Conservation (phyloP, 2,113 vertebrate genomes). For the Hypocryptadius cinnamomeus region DNA sequence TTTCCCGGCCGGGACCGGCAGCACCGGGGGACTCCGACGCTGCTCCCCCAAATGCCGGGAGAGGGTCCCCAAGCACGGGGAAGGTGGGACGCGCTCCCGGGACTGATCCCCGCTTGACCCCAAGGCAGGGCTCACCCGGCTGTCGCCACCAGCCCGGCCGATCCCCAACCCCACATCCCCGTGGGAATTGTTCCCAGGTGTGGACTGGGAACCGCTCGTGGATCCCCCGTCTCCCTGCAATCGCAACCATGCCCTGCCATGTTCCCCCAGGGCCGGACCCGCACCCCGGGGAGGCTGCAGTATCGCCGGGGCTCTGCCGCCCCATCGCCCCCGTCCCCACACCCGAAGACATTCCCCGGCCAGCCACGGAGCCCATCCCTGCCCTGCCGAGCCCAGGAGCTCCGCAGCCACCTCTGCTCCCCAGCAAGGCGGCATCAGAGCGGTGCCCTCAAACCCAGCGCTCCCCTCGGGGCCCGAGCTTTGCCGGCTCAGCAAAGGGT, state of each 20-base stretch:
- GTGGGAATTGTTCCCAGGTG: not conserved
- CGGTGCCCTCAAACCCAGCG: not conserved
- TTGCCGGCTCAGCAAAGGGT: conserved; percentile 32
- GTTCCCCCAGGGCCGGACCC: not conserved
- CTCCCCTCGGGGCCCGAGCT: not conserved
- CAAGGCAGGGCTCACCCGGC: not conserved
- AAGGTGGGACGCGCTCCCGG: rapidly evolving
- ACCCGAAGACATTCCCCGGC: not conserved
- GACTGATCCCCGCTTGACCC: too few species aligned
- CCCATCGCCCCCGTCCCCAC: not conserved
- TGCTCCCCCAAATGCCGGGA: not conserved
- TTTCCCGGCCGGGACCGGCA: not conserved
- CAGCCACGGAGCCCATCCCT: not conserved
- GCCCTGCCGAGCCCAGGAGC: not conserved
- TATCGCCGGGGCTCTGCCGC: not conserved
- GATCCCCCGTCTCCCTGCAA: not conserved
- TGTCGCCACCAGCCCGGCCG: not conserved
- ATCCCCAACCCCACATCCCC: not conserved
- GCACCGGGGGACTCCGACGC: not conserved
- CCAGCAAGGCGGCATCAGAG: not conserved
- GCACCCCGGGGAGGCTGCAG: not conserved
- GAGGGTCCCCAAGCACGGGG: not conserved
- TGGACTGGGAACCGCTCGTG: not conserved
- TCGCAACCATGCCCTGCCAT: not conserved
- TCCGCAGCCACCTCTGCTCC: not conserved